phyloP scores from a whole-genome alignment of 92 coral and sea anemone genomes.

The Siderastrea siderea region DNA sequence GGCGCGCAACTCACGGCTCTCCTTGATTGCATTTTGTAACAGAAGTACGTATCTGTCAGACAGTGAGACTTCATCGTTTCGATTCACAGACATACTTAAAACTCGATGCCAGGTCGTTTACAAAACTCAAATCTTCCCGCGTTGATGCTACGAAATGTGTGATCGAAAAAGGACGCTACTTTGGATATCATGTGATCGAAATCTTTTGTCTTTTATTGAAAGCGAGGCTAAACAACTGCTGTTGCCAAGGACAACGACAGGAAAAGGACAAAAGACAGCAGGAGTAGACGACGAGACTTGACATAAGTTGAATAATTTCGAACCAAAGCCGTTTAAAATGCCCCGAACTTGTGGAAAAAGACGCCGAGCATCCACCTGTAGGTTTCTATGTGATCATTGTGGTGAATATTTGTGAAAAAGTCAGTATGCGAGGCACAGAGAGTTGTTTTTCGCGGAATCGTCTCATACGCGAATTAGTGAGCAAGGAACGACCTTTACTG shows the following conservation, averaged over 20 bases:
- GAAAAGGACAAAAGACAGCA: no score
- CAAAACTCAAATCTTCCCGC: not conserved
- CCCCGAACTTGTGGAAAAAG: not conserved
- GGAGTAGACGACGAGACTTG: not conserved
- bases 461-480: not conserved
- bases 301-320: not conserved
- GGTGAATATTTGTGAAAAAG: not conserved
- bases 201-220: not conserved
- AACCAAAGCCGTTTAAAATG: not conserved
- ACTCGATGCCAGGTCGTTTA: not conserved
- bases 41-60: slow-evolving; percentile 21
- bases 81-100: not conserved
- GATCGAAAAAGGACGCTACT: not conserved
- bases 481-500: not conserved
- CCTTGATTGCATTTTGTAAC: slow-evolving; percentile 1
- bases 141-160: not conserved
- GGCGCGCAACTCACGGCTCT: slow-evolving; percentile 18
- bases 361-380: not conserved
- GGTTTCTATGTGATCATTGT: not conserved
- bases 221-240: not conserved
- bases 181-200: not conserved
- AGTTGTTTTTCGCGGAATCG: not conserved
- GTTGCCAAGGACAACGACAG: not conserved
- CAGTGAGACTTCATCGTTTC: slow-evolving; percentile 9
- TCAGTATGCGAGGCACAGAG: not conserved